Conservation (phyloP, 1,140 invertebrate genomes). For the Anoplolepis gracilipes region DNA sequence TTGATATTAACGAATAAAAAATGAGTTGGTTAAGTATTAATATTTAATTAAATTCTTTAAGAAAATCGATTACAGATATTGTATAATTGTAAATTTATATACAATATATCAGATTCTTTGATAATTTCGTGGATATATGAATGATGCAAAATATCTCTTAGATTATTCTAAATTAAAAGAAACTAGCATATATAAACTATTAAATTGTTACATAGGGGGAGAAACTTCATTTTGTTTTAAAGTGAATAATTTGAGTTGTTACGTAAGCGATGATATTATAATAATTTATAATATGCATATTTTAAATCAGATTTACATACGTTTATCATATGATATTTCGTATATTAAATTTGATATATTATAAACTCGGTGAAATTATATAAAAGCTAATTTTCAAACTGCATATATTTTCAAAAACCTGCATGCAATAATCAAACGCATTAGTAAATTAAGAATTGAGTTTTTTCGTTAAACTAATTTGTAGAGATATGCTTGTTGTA, state of each 20-base stretch:
- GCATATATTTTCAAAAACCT: not conserved
- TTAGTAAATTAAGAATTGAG: not conserved
- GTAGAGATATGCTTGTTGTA: no score
- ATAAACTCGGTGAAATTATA: constrained; percentile 34
- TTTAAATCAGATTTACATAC: constrained; percentile 28
- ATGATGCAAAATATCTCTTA: not conserved
- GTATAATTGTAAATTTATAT: not conserved
- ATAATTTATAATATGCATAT: constrained; percentile 32
- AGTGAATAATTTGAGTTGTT: constrained; percentile 43
- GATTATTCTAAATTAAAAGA: not conserved
- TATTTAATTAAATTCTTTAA: not conserved
- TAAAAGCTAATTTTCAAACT: constrained; percentile 28
- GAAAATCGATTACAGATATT: not conserved
- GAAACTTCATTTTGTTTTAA: constrained; percentile 29
- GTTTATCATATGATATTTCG: constrained; percentile 21
- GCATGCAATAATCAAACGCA: constrained; percentile 23
- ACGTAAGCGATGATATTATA: constrained; percentile 46
- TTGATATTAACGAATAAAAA: not conserved
- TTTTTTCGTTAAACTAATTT: constrained; percentile 8
- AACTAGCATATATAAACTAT: not conserved
- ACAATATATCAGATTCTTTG: not conserved
- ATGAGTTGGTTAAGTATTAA: not conserved
- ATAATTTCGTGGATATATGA: not conserved
- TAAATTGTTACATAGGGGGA: constrained; percentile 17
- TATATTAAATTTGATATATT: constrained; percentile 36